Base-by-base conservation (phyloP, 2,113 vertebrate species). In the Brachyistius frenatus region DNA sequence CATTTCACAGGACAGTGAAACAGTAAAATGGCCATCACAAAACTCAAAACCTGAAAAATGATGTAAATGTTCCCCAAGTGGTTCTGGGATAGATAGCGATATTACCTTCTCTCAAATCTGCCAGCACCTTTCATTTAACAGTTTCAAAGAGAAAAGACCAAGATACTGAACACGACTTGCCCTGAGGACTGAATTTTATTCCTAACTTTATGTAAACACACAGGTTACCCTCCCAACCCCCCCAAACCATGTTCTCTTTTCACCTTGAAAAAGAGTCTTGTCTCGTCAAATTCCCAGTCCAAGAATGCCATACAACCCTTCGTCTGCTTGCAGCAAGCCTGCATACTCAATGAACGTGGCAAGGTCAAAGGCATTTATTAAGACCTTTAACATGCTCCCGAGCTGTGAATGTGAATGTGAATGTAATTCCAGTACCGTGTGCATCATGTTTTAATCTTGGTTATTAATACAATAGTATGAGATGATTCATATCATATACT, bases 321-420 rank as follows among this genome's bases (percentile, higher is more conserved):
- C 14, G 44, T 49, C 23, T 66, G 55, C 60, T 52, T 41, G 46
- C 41, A 65, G 50, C 30, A 49, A 41, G 7, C 23, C 54, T 75
- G 66, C 65, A 76, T 58, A 35, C 30, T 36, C 37, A 72, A 49
- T 72, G 36, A 76, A 49, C 1, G 7, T 8, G 37, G 46, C 72
- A 74, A 86, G 76, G 86, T 87, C 66, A 73, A 49, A 23, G 30
- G 32, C 44, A 63, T 72, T 77, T 69, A 60, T 62, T 35, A 61
- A 60, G 39, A 66, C 30, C 50, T 11, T 44, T 36, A 36, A 49
- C 49, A 62, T 44, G 61, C 66, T 50, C 10, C 68, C 46, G 16
- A 74, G n/a, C 60, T 11, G 36, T 15, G 30, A 53, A 30, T 16
- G n/a, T n/a, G n/a, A n/a, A n/a, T n/a, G n/a, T n/a, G n/a, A n/a